Percentiles rank a stretch among this genome's conserved stretches.
Evolutionary conservation across 2,113 vertebrate species (phyloP).

Genomic region (Atherinomorus stipes): DNA sequence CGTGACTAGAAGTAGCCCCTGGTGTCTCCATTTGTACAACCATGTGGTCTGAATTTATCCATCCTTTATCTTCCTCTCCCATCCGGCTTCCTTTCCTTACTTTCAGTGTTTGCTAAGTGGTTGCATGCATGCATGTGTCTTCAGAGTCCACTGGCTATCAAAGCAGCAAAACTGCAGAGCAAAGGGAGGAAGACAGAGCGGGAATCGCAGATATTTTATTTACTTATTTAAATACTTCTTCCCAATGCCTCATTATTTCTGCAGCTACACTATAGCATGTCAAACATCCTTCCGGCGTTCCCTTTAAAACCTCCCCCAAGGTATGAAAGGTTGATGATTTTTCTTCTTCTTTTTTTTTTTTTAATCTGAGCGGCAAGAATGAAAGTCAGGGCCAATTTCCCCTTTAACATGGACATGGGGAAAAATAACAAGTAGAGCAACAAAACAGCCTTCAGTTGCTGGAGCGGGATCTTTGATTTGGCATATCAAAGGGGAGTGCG

Average conservation of each 20-base stretch:
- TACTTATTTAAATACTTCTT: conserved; percentile 31
- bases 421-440: conserved; percentile 42
- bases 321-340: conserved; percentile 44
- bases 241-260: conserved; percentile 29
- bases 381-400: conserved; percentile 76
- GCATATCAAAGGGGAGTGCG: conserved; percentile 66
- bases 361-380: conserved; percentile 37
- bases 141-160: conserved; percentile 38
- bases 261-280: not conserved
- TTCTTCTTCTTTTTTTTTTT: conserved; percentile 25
- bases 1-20: conserved; percentile 75
- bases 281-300: conserved; percentile 12
- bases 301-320: conserved; percentile 44
- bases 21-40: conserved; percentile 66
- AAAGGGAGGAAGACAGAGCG: not conserved
- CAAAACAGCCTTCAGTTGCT: conserved; percentile 65
- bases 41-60: conserved; percentile 82
- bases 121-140: conserved; percentile 67
- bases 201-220: conserved; percentile 38
- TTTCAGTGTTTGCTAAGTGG: conserved; percentile 66
- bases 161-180: conserved; percentile 11
- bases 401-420: conserved; percentile 52
- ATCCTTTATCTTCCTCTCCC: conserved; percentile 74
- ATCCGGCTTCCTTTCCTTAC: conserved; percentile 76
- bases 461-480: conserved; percentile 67